Evolutionary conservation across 2,888 invertebrate genomes (phyloP).

Genomic region (Rhodophaea formosa): DNA sequence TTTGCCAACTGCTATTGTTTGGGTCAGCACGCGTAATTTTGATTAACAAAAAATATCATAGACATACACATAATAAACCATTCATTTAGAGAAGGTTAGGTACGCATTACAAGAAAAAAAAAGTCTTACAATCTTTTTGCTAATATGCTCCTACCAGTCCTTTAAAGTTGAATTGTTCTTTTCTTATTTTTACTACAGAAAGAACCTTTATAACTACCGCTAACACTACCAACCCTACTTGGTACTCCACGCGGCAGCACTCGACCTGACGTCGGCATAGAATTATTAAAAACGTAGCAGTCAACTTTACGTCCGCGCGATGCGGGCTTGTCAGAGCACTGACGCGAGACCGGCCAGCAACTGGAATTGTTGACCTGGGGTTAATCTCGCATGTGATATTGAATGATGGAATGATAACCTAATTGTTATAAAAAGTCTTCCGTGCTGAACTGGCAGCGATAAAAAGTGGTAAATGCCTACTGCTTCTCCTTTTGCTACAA

Average conservation of each 20-base stretch:
- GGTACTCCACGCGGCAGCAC: conserved; percentile 6
- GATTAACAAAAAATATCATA: no score
- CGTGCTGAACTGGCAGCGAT: no score
- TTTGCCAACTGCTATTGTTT: no score
- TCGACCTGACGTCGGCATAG: conserved; percentile 37
- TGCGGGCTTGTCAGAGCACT: conserved; percentile 65
- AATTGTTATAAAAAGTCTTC: not conserved
- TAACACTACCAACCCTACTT: not conserved
- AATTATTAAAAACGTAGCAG: conserved; percentile 61
- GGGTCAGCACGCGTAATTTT: no score
- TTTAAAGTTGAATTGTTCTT: no score
- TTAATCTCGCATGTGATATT: conserved; percentile 10
- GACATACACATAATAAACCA: no score
- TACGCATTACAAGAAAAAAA: no score
- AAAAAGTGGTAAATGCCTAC: no score
- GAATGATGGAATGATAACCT: not conserved
- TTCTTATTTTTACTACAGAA: not conserved
- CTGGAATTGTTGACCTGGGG: conserved; percentile 17
- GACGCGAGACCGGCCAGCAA: conserved; percentile 41
- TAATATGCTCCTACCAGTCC: no score
- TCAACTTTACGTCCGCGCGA: conserved; percentile 67
- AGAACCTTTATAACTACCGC: not conserved
- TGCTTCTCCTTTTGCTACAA: no score
- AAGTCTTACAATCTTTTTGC: no score
- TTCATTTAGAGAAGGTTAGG: no score